Evolutionary conservation across 2,113 vertebrate genomes (phyloP).

Genomic region (Salvelinus fontinalis): DNA sequence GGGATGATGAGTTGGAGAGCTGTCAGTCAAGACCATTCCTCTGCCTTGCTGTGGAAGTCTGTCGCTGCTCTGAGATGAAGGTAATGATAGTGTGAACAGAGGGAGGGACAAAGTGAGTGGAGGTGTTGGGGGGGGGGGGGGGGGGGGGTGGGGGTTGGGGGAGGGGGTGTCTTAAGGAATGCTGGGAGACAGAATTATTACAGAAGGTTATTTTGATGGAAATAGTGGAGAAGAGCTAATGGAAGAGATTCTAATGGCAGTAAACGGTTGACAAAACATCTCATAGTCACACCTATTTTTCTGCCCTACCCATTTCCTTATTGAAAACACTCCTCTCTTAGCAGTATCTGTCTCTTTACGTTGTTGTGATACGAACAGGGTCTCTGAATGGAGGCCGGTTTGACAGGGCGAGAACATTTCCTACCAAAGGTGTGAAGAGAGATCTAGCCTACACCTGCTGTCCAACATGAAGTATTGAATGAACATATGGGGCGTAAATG

Average conservation of each 20-base stretch:
- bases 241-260: neutral
- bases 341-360: no score
- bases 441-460: neutral
- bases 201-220: constrained; percentile 40
- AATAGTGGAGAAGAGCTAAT: constrained; percentile 11
- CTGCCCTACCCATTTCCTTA: no score
- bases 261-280: neutral
- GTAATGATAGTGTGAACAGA: constrained; percentile 33
- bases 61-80: constrained; percentile 29
- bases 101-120: constrained; percentile 9
- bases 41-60: constrained; percentile 29
- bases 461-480: neutral
- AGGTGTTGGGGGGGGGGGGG: neutral
- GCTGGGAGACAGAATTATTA: constrained; percentile 28
- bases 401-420: constrained; percentile 21
- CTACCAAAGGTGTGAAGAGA: constrained; percentile 22
- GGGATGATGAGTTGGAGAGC: constrained; percentile 40
- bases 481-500: neutral
- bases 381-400: constrained; percentile 8
- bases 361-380: neutral
- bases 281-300: no score
- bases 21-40: constrained; percentile 54
- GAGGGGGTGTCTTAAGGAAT: constrained; percentile 36
- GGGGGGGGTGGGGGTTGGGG: constrained; percentile 2
- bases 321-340: no score